A percentile compares a stretch with the other conserved stretches of the same genome.
Evolutionary conservation across 2,113 vertebrate species (phyloP).

Genomic region (Nymphicus hollandicus): DNA sequence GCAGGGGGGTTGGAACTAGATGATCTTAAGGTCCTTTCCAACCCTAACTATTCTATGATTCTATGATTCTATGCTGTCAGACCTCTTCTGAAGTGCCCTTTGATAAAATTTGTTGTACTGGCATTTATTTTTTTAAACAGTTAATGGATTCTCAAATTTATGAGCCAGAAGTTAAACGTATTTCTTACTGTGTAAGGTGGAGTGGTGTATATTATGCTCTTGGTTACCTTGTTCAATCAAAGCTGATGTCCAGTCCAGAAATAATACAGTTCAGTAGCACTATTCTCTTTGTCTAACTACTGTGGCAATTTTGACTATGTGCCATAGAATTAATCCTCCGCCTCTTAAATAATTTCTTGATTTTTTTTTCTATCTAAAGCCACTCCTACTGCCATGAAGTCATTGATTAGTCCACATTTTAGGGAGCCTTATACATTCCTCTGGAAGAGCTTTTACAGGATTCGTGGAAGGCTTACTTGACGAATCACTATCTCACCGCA

Average conservation of each 20-base stretch:
- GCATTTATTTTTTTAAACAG: neutral
- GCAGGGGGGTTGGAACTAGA: no score
- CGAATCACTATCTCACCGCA: neutral
- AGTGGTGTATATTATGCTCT: fast-evolving
- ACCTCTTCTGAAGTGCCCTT: neutral
- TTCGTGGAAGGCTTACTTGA: neutral
- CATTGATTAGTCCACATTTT: neutral
- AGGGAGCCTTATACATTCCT: neutral
- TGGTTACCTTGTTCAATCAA: neutral
- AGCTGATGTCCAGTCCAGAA: neutral
- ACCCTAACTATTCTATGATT: no score
- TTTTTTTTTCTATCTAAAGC: neutral
- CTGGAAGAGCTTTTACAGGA: neutral
- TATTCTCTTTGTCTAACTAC: neutral
- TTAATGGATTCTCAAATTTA: neutral
- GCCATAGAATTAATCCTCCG: neutral
- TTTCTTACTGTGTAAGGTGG: neutral
- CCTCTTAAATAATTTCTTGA: neutral
- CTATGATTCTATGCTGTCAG: neutral
- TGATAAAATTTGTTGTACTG: neutral
- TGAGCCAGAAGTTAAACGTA: neutral
- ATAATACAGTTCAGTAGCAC: neutral
- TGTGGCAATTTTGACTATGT: neutral
- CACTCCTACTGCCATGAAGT: neutral
- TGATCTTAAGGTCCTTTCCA: no score